Evolutionary conservation across 2,888 invertebrate genomes (phyloP).

Genomic region (Philonicus albiceps): DNA sequence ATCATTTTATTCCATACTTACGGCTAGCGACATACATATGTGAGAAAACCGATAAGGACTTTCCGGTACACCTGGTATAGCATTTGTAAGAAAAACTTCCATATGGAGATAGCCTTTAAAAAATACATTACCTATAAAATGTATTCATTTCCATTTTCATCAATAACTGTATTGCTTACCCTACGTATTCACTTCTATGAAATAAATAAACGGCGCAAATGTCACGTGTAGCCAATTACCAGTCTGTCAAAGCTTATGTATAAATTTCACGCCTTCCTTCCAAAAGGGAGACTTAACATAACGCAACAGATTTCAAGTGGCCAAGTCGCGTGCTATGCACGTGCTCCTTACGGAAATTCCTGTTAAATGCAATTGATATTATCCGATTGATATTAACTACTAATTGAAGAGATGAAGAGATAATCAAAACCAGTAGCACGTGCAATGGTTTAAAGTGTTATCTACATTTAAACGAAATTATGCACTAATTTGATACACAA

Average conservation of each 20-base stretch:
- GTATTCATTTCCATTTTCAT: neutral
- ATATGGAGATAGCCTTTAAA: too few relatives aligned
- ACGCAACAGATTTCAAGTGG: neutral
- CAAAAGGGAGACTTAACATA: neutral
- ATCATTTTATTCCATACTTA: too few relatives aligned
- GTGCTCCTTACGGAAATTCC: neutral
- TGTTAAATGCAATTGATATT: neutral
- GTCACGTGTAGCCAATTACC: neutral
- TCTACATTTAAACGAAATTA: neutral
- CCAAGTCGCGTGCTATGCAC: neutral
- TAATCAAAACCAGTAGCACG: neutral
- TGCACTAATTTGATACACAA: too few relatives aligned
- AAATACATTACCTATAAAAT: neutral
- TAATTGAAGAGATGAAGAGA: neutral
- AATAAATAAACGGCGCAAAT: neutral
- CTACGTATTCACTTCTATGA: too few relatives aligned
- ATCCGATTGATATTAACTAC: neutral
- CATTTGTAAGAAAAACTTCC: too few relatives aligned
- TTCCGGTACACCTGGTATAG: too few relatives aligned
- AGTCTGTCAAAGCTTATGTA: neutral
- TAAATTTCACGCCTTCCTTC: neutral
- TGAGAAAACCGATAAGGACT: too few relatives aligned
- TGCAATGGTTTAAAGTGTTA: neutral
- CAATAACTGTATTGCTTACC: too few relatives aligned
- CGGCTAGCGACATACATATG: too few relatives aligned